Base-by-base conservation (phyloP, 2,888 invertebrate species). In the Odiellus spinosus region DNA sequence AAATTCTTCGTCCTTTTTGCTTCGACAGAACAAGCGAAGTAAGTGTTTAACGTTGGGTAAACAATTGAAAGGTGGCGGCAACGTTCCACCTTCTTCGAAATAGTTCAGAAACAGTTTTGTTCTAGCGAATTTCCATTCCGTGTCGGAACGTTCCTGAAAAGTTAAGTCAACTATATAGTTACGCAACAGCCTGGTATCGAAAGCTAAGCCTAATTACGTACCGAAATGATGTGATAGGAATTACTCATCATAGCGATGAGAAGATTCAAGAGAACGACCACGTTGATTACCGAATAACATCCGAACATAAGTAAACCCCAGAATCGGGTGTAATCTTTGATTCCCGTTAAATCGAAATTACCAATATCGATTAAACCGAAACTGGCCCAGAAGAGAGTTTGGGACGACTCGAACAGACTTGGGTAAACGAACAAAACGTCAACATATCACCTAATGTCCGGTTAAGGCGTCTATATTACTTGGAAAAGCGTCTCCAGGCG, bases 41-140 rank as follows among this genome's bases (percentile, higher is more conserved):
- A 67, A 53, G 53, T 82, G 71, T 65, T 93, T 93, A 0, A 86
- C 81, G 1, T 83, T 82, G 12, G 71, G 71, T 34, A 72, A 63
- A 39, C 71, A 65, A 55, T 72, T 72, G 59, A 72, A 72, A 1
- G 72, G 72, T 12, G 69, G 63, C 8, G 72, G 71, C 3, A 72
- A 59, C 1, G 71, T 71, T 11, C 65, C 67, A 17, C 67, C 67
- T 55, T 70, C 68, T 50, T 70, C 71, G 58, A 72, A 72, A 55
- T 70, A 73, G 56, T 70, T 71, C 56, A 73, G 67, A 68, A 72
- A 72, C 39, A 72, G 58, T 51, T 67, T 67, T 39, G 69, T 67
- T 14, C 72, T 57, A 2, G 71, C 71, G 59, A 71, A 72, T 58
- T 72, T 72, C 72, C 72, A 72, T 54, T 72, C 72, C 11, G 65